Evolutionary conservation across 2,113 vertebrate genomes (phyloP), one percentile per base, ranked within the genome.

Genomic region (Pimephales promelas): DNA sequence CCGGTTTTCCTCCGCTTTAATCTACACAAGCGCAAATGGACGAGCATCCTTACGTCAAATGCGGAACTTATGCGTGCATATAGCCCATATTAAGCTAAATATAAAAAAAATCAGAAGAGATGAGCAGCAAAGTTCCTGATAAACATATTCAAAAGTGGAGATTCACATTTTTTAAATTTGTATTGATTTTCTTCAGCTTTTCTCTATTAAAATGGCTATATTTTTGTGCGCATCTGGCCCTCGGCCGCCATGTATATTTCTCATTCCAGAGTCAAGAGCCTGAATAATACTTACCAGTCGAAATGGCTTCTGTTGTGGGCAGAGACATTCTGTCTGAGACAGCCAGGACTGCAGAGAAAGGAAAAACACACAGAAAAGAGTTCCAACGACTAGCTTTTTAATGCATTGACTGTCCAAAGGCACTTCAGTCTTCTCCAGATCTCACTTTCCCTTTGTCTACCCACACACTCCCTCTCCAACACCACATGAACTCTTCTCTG

Each of bases 261-360:
- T 89, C 40, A 54, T 83, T 78, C 88, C 87, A 89, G 82, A 61
- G 73, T 66, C 68, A 66, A 54, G 31, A 61, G 64, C n/a, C 81
- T n/a, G 26, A 28, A n/a, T 86, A 28, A n/a, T 86, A 84, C 94
- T 95, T 91, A 95, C 95, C 94, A 95, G 88, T 95, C 94, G 88
- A 95, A 95, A 84, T 92, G 93, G 77, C 88, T 93, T 92, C 89
- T 91, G 83, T 87, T 92, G 81, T 91, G 94, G 47, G 91, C 86
- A 20, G 95, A 94, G 62, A 90, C 85, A 88, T 95, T 95, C 88
- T 92, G 93, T 89, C 92, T 94, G 84, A 93, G 93, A 86, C 94
- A 95, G 88, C 85, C 93, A 82, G 86, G 74, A 62, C 95, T 96
- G 89, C 40, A 83, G 54, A 31, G 68, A 47, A 72, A 82, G 31